These are phyloP conservation scores for Lasioglossum albipes DNA, from an alignment of 1,140 invertebrate species.

Conservation along the genomic window DNA sequence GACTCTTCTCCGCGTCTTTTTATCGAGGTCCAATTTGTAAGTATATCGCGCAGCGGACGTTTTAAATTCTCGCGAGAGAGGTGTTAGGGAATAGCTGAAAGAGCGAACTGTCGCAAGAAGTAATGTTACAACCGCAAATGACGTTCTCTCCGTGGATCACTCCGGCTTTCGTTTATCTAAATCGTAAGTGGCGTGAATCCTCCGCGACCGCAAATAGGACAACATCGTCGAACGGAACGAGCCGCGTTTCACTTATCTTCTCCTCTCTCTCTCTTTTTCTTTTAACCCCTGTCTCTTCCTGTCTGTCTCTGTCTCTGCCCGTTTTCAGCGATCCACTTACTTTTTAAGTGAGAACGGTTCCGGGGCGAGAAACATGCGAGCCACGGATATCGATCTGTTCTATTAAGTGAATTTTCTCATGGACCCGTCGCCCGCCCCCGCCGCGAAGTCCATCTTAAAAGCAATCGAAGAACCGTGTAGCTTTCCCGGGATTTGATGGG, in stretches of 20 bases:
- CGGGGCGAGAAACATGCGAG: constrained; percentile 46
- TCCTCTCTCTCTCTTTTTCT: neutral
- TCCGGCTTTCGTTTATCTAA: constrained; percentile 29
- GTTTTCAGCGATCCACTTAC: constrained; percentile 39
- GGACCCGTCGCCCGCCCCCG: constrained; percentile 1
- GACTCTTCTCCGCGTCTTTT: no score
- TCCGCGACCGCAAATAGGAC: constrained; percentile 42
- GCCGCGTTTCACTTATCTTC: constrained; percentile 45
- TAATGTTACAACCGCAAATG: neutral
- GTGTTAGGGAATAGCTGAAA: neutral
- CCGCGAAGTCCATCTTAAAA: constrained; percentile 8
- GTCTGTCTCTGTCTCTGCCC: neutral
- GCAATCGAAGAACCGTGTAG: constrained; percentile 40
- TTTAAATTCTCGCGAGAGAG: neutral
- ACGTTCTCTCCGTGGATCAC: neutral
- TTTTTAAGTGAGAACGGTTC: constrained; percentile 37
- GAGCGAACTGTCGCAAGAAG: neutral
- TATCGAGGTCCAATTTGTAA: no score
- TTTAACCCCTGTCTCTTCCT: neutral
- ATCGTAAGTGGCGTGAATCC: constrained; percentile 27
- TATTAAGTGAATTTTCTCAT: constrained; percentile 43
- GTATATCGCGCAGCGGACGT: no score
- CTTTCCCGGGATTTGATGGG: constrained; percentile 38
- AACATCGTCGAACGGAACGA: constrained; percentile 44
- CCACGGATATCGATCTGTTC: constrained; percentile 41